Percentiles rank a stretch among this genome's conserved stretches.
Evolutionary conservation across 2,113 vertebrate species (phyloP).

Genomic region (Copsychus sechellarum): DNA sequence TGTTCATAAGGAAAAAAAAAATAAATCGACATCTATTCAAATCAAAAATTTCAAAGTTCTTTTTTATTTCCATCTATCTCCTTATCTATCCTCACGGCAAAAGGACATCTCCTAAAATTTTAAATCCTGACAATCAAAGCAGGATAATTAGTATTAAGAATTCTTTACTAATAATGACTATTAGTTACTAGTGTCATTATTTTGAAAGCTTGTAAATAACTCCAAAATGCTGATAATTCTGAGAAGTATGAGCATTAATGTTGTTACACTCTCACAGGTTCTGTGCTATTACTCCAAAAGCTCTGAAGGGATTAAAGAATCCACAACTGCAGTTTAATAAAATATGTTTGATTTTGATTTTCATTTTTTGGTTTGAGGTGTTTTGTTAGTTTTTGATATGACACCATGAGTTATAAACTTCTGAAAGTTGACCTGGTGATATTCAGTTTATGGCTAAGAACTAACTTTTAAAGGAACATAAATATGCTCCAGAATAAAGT

Average conservation of each 20-base stretch:
- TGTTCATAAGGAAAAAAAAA: neutral
- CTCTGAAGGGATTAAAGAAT: neutral
- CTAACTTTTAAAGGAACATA: neutral
- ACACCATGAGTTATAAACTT: neutral
- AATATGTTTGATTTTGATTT: neutral
- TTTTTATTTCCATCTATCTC: neutral
- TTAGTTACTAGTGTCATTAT: neutral
- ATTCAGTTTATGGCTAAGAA: neutral
- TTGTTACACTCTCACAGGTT: neutral
- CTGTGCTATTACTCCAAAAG: neutral
- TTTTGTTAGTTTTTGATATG: neutral
- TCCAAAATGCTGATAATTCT: neutral
- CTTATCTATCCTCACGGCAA: neutral
- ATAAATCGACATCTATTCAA: neutral
- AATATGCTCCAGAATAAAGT: neutral
- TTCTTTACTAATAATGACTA: neutral
- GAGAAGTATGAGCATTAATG: neutral
- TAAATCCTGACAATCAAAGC: neutral
- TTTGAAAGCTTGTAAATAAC: neutral
- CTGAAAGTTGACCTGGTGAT: rapidly evolving
- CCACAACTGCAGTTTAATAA: neutral
- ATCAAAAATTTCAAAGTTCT: rapidly evolving
- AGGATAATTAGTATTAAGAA: neutral
- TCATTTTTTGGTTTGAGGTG: too few species aligned
- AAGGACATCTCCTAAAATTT: neutral